Evolutionary conservation across 2,797 vertebrate species (phyloP).

Genomic region (Paramormyrops hopkinsi): DNA sequence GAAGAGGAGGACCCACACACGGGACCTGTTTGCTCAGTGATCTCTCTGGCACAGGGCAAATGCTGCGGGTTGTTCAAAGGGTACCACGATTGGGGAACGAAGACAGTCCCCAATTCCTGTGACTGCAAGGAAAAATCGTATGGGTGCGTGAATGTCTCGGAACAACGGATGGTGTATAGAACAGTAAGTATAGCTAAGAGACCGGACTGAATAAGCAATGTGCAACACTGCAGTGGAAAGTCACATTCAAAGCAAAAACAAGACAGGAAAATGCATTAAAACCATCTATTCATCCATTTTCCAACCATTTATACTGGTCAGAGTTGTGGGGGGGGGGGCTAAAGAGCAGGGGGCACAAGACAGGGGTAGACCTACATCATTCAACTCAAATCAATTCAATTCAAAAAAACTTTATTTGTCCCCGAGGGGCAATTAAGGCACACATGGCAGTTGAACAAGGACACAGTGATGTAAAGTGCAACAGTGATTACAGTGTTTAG

Average conservation of each 20-base stretch:
- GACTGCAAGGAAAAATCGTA: slow-evolving; percentile 29
- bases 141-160: slow-evolving; percentile 16
- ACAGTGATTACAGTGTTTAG: too few species aligned
- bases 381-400: too few species aligned
- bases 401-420: too few species aligned
- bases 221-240: not conserved
- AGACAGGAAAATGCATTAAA: not conserved
- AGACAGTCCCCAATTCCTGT: not conserved
- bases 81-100: slow-evolving; percentile 28
- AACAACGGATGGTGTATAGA: not conserved
- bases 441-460: too few species aligned
- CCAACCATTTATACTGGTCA: not conserved
- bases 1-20: not conserved
- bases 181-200: slow-evolving; percentile 11
- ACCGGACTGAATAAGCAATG: not conserved
- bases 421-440: too few species aligned
- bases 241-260: not conserved
- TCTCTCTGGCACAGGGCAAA: not conserved
- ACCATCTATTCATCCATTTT: not conserved
- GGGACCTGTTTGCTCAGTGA: not conserved
- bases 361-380: not conserved
- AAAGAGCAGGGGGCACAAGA: not conserved
- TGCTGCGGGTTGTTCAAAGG: slow-evolving; percentile 34
- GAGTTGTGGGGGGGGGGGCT: not conserved
- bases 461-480: too few species aligned